Conservation (phyloP, 2,888 invertebrate genomes). For the Maniola hyperantus region DNA sequence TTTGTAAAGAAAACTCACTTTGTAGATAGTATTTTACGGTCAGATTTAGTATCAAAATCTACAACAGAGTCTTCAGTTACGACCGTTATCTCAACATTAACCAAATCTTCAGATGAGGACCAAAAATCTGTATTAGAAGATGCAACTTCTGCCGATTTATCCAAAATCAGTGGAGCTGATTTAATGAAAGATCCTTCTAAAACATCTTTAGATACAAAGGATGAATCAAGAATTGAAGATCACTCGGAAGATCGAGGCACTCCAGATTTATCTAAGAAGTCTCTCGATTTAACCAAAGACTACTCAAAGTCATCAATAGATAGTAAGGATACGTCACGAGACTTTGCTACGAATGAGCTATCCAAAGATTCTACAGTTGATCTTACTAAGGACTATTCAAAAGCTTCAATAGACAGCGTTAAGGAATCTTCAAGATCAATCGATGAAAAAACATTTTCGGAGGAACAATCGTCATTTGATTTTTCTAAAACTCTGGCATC, state of each 20-base stretch:
- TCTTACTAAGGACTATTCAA: constrained; percentile 72
- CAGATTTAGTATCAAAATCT: constrained; percentile 73
- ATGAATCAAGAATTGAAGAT: constrained; percentile 67
- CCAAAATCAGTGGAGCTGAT: constrained; percentile 75
- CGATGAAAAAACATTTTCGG: constrained; percentile 76
- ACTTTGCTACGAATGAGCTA: constrained; percentile 76
- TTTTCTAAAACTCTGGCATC: constrained; percentile 78
- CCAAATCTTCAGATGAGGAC: constrained; percentile 76
- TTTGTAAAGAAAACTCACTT: constrained; percentile 59
- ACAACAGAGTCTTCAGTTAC: constrained; percentile 78
- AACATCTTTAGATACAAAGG: constrained; percentile 70
- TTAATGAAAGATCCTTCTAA: constrained; percentile 73
- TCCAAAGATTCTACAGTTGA: constrained; percentile 79
- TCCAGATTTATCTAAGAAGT: constrained; percentile 77
- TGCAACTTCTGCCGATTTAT: constrained; percentile 74
- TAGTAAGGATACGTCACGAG: constrained; percentile 77
- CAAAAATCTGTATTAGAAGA: constrained; percentile 75
- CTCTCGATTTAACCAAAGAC: constrained; percentile 74
- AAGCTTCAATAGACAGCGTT: constrained; percentile 75
- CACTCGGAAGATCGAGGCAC: constrained; percentile 68
- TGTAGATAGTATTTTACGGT: constrained; percentile 59
- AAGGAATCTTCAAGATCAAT: constrained; percentile 74
- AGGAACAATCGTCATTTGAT: constrained; percentile 77
- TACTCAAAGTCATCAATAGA: constrained; percentile 78
- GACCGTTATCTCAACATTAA: constrained; percentile 72